Percentiles rank a stretch among this genome's conserved stretches.
These are phyloP conservation scores for Lutjanus argentimaculatus DNA, from an alignment of 2,797 vertebrate species.

Conservation along the genomic window DNA sequence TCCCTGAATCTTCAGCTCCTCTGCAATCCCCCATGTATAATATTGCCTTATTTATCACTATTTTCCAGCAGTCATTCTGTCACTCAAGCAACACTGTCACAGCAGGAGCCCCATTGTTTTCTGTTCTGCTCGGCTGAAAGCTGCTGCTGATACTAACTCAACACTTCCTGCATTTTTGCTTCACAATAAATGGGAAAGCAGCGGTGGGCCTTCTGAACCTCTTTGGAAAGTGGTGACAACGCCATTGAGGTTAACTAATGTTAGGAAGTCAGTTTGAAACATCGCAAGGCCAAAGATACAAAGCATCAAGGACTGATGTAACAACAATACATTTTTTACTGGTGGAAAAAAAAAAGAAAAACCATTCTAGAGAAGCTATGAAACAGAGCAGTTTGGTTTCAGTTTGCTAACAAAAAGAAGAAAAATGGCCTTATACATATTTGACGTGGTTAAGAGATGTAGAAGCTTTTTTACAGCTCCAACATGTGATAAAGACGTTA, in stretches of 20 bases:
- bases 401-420: neutral
- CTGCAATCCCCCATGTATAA: slow-evolving; percentile 36
- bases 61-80: slow-evolving; percentile 62
- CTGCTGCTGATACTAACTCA: slow-evolving; percentile 54
- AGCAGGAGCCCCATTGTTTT: slow-evolving; percentile 59
- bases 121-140: slow-evolving; percentile 65
- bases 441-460: neutral
- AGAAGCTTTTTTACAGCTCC: neutral
- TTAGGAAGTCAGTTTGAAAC: slow-evolving; percentile 25
- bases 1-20: slow-evolving; percentile 39
- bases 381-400: neutral
- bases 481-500: neutral
- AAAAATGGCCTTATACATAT: neutral
- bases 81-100: slow-evolving; percentile 62
- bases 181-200: slow-evolving; percentile 53
- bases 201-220: slow-evolving; percentile 31
- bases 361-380: neutral
- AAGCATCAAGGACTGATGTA: neutral
- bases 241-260: slow-evolving; percentile 29
- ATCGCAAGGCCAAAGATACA: slow-evolving; percentile 18
- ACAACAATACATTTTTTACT: neutral
- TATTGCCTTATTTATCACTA: slow-evolving; percentile 62
- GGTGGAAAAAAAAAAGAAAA: neutral
- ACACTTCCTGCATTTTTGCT: slow-evolving; percentile 45
- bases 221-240: slow-evolving; percentile 33